These are phyloP conservation scores for Anniella stebbinsi DNA, from an alignment of 2,797 vertebrate genomes.

Conservation along the genomic window DNA sequence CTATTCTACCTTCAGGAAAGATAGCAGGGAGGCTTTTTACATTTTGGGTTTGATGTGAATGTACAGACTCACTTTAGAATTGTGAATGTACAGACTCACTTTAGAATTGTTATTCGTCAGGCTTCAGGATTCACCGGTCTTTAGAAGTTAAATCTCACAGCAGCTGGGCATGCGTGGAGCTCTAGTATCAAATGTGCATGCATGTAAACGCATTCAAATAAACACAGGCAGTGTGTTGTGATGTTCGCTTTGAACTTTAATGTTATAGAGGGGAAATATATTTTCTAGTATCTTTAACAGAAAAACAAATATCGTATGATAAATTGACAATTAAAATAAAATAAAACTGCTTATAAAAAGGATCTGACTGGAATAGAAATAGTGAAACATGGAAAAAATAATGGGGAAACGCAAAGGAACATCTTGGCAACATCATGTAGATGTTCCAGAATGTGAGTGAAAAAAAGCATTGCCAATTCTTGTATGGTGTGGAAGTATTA, in stretches of 20 bases:
- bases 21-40: not conserved
- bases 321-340: too few relatives aligned
- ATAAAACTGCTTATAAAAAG: too few relatives aligned
- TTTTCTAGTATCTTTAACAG: too few relatives aligned
- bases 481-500: not conserved
- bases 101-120: not conserved
- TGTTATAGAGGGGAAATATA: too few relatives aligned
- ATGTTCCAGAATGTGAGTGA: not conserved
- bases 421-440: not conserved
- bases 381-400: not conserved
- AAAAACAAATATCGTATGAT: too few relatives aligned
- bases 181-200: not conserved
- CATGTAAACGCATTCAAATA: not conserved
- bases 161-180: not conserved
- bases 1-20: not conserved
- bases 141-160: not conserved
- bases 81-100: too few relatives aligned
- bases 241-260: too few relatives aligned
- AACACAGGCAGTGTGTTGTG: not conserved
- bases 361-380: too few relatives aligned
- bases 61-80: not conserved
- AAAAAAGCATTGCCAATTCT: not conserved
- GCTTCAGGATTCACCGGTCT: not conserved
- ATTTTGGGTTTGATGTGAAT: not conserved
- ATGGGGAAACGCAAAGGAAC: not conserved